A percentile compares a stretch with the other conserved stretches of the same genome.
phyloP scores from a whole-genome alignment of 2,888 invertebrate genomes.

The Thecophora atra region DNA sequence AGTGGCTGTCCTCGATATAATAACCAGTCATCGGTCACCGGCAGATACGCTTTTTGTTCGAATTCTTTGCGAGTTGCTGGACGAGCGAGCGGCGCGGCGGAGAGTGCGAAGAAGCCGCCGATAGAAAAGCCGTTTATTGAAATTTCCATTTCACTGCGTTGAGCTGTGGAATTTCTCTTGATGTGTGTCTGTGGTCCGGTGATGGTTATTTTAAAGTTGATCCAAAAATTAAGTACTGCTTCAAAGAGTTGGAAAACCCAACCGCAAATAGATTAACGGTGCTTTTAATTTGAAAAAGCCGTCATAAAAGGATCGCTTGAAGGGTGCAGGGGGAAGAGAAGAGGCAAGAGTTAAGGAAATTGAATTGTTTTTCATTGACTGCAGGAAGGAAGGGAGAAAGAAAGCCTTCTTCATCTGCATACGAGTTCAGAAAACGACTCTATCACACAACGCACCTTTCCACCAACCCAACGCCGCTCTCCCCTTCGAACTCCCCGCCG shows the following conservation, averaged over 20 bases:
- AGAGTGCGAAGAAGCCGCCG: conserved; percentile 3
- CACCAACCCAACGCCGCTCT: too few relatives aligned
- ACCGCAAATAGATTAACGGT: background rate
- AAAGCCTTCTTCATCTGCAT: too few relatives aligned
- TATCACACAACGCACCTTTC: too few relatives aligned
- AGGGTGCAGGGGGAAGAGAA: too few relatives aligned
- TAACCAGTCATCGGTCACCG: conserved; percentile 29
- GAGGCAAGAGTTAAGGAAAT: too few relatives aligned
- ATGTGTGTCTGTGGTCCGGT: background rate
- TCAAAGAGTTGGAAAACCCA: conserved; percentile 1
- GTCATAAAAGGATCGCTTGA: too few relatives aligned
- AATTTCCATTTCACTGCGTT: conserved; percentile 46
- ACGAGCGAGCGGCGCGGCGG: background rate
- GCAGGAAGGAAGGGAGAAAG: too few relatives aligned
- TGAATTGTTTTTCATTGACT: too few relatives aligned
- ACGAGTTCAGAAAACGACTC: too few relatives aligned
- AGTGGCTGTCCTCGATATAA: conserved; percentile 27
- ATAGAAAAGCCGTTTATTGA: conserved; percentile 24
- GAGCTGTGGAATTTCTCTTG: conserved; percentile 36
- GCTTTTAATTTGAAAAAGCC: too few relatives aligned
- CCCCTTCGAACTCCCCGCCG: too few relatives aligned
- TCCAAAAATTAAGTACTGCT: conserved; percentile 4
- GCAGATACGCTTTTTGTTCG: conserved; percentile 36
- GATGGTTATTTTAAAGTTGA: conserved; percentile 3
- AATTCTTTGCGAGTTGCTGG: background rate